phyloP scores from a whole-genome alignment of 2,888 invertebrate species.

The Rhaphigaster nebulosa region DNA sequence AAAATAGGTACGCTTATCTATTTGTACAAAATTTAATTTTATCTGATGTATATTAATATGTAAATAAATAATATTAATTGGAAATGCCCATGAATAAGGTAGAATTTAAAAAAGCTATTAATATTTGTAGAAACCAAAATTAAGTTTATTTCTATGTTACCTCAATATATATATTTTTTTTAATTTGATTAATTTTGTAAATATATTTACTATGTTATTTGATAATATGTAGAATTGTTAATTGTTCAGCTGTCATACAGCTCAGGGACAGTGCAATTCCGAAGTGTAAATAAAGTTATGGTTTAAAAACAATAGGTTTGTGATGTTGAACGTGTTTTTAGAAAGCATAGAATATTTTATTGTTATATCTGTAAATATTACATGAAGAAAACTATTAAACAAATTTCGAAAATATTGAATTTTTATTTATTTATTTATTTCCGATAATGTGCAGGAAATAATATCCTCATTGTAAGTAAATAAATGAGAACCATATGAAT shows the following conservation, averaged over 20 bases:
- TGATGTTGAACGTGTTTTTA: slow-evolving; percentile 31
- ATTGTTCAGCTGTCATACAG: slow-evolving; percentile 39
- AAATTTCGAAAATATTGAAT: neutral
- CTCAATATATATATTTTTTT: neutral
- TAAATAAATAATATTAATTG: neutral
- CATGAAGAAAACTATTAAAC: slow-evolving; percentile 1
- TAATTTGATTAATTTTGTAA: neutral
- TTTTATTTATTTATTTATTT: neutral
- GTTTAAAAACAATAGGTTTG: slow-evolving; percentile 6
- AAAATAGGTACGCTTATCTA: slow-evolving; percentile 28
- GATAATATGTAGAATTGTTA: slow-evolving; percentile 2
- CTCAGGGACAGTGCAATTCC: slow-evolving; percentile 46
- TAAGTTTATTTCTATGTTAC: neutral
- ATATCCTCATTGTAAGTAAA: neutral
- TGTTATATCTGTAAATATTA: slow-evolving; percentile 37
- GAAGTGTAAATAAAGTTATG: slow-evolving; percentile 1
- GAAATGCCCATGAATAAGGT: neutral
- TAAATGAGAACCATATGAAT: neutral
- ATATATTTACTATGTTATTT: slow-evolving; percentile 10
- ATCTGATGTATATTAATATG: slow-evolving; percentile 38
- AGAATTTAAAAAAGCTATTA: neutral
- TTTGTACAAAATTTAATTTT: slow-evolving; percentile 41
- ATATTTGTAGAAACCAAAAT: slow-evolving; percentile 2
- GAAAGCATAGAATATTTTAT: slow-evolving; percentile 29
- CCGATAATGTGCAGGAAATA: slow-evolving; percentile 7